Evolutionary conservation across 2,888 invertebrate genomes (phyloP).

Genomic region (Dioctria rufipes): DNA sequence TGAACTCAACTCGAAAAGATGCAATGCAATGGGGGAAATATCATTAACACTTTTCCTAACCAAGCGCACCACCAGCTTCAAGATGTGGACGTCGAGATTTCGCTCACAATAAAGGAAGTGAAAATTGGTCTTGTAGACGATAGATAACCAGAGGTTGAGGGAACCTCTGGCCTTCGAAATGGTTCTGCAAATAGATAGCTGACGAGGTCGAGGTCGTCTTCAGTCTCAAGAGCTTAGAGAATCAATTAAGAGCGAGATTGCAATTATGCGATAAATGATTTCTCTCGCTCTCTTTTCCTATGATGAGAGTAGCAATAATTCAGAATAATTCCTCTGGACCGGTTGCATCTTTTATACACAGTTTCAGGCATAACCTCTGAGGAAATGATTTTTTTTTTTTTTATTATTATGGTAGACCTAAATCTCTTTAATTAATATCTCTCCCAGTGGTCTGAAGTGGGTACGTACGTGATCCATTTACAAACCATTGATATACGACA

Average conservation of each 20-base stretch:
- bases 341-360: background rate
- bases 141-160: background rate
- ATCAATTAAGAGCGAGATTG: conserved; percentile 44
- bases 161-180: conserved; percentile 20
- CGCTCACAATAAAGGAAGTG: conserved; percentile 38
- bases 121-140: conserved; percentile 28
- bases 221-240: conserved; percentile 12
- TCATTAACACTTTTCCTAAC: conserved; percentile 51
- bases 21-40: conserved; percentile 25
- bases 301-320: background rate
- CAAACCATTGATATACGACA: conserved; percentile 36
- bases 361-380: background rate
- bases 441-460: background rate
- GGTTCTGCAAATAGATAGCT: conserved; percentile 24
- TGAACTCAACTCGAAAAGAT: conserved; percentile 2
- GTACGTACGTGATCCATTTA: conserved; percentile 38
- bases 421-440: conserved; percentile 43
- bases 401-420: background rate
- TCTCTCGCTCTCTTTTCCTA: background rate
- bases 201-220: conserved; percentile 48
- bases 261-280: background rate
- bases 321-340: background rate
- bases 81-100: conserved; percentile 34
- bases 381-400: background rate
- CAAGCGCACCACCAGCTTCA: background rate